phyloP scores from a whole-genome alignment of 2,113 vertebrate genomes.

The Sorex araneus region DNA sequence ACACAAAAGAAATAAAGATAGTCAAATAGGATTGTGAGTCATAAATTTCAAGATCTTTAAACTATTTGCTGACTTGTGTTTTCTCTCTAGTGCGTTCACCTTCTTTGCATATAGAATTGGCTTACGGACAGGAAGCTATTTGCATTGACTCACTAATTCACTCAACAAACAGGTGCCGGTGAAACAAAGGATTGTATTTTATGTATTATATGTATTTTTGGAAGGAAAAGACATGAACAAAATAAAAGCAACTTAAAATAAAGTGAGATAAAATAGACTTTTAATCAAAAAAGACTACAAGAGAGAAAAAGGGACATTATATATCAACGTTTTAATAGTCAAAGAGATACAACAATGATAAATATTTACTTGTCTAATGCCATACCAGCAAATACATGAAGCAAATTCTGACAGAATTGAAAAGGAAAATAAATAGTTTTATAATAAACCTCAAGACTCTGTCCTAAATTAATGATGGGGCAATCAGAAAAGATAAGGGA shows the following conservation, averaged over 20 bases:
- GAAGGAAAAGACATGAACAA: conserved; percentile 38
- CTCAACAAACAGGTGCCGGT: background rate
- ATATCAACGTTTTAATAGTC: background rate
- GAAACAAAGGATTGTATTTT: background rate
- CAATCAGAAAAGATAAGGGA: background rate
- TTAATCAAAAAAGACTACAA: background rate
- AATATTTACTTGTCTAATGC: background rate
- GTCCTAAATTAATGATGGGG: background rate
- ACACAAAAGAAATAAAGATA: conserved; percentile 31
- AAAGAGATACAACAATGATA: background rate
- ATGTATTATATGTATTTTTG: conserved; percentile 28
- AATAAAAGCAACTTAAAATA: background rate
- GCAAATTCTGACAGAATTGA: background rate
- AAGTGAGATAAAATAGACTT: background rate
- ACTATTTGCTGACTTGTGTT: background rate
- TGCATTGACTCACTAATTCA: conserved; percentile 31
- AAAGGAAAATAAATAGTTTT: background rate
- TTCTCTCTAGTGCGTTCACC: background rate
- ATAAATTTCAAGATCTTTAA: background rate
- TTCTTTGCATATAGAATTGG: background rate
- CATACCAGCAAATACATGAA: background rate
- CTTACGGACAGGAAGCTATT: background rate
- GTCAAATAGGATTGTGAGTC: background rate
- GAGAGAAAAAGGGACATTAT: background rate
- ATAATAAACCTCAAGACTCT: background rate